Base-by-base conservation (phyloP, 1,140 invertebrate species). In the Steinernema khuongi region DNA sequence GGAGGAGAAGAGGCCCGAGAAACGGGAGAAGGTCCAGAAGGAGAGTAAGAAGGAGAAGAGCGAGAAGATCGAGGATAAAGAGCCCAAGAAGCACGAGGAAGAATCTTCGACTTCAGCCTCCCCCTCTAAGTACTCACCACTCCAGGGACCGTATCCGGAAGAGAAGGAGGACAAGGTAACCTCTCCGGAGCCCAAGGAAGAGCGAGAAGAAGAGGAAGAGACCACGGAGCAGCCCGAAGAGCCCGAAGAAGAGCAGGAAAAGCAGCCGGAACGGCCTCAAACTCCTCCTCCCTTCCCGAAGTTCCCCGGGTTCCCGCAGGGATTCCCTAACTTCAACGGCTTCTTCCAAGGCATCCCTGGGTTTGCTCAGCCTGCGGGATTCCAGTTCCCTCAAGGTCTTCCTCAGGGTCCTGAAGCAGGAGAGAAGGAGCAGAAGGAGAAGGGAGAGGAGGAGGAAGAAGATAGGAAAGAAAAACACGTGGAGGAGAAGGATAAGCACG, bases 311-410 rank as follows among this genome's bases (percentile, higher is more conserved):
- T 60, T 60, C 19, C 50, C 50, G 19, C 50, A 60, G 26, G 50
- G 50, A 60, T 60, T 60, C 50, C 50, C 50, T 14, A 60, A 60
- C 50, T 60, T 60, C 22, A 60, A 60, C 50, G 50, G 50, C 11
- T 60, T 60, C 50, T 60, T 60, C 50, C 50, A 60, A 22, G 50
- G 50, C 11, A 60, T 60, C 19, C 50, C 50, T 4, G 50, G 50
- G 2, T 17, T 60, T 22, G 26, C 14, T 26, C 50, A 11, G 11
- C 50, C 14, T 14, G 4, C 19, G 7, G 4, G 4, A 14, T 60
- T 60, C 50, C 7, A 7, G 11, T 22, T n/a, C 4, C 14, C 22
- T 2, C 50, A 14, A 60, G 7, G 19, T 7, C 7, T 7, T 17
- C 50, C 50, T 22, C 50, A 60, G 19, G 50, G 26, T 4, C 14